phyloP scores from a whole-genome alignment of 2,888 invertebrate species.

The Parthenolecanium corni region DNA sequence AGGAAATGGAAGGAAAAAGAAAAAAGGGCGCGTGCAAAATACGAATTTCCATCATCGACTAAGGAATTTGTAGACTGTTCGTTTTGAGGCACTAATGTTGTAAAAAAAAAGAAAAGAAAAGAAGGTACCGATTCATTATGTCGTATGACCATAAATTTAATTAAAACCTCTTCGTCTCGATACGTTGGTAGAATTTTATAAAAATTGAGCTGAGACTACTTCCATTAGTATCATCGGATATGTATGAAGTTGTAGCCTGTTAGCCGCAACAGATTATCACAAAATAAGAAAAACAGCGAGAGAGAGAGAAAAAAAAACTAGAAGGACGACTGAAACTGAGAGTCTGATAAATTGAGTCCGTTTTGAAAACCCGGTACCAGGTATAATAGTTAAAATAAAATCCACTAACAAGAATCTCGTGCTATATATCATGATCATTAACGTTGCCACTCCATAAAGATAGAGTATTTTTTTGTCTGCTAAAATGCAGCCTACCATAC shows the following conservation, averaged over 20 bases:
- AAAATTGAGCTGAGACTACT: conserved; percentile 17
- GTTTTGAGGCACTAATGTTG: no score
- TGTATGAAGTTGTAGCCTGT: conserved; percentile 18
- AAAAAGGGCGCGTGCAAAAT: no score
- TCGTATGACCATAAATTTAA: conserved; percentile 16
- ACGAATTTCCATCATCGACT: no score
- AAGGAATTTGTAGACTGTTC: no score
- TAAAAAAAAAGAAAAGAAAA: no score
- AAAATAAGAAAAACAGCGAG: not conserved
- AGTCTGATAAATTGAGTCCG: conserved; percentile 28
- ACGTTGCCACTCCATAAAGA: conserved; percentile 27
- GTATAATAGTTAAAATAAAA: conserved; percentile 27
- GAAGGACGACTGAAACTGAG: conserved; percentile 22
- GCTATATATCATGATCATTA: conserved; percentile 28
- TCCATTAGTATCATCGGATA: conserved; percentile 26
- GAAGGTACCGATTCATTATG: not conserved
- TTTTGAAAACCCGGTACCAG: conserved; percentile 25
- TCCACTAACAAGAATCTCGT: conserved; percentile 27
- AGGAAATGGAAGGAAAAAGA: no score
- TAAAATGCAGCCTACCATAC: conserved; percentile 26
- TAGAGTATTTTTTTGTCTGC: conserved; percentile 21
- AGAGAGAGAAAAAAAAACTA: not conserved
- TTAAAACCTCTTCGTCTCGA: conserved; percentile 22
- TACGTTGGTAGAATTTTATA: not conserved
- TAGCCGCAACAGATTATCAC: conserved; percentile 25